Evolutionary conservation across 2,888 invertebrate species (phyloP), one percentile per base, ranked within the genome.

Genomic region (Scotopteryx bipunctaria): DNA sequence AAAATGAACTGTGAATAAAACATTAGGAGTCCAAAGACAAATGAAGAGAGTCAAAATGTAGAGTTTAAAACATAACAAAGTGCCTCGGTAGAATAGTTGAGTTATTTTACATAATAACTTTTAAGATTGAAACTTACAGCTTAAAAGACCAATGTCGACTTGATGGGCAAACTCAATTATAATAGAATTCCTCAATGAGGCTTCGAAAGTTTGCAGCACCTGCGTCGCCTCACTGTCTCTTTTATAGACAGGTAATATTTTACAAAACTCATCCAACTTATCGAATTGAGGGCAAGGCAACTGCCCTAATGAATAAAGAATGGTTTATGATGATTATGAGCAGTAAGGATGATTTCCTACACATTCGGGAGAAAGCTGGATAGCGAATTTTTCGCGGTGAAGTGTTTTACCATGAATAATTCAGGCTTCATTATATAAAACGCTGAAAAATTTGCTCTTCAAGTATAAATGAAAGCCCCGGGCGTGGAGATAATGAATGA

Each of bases 391-490:
- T 40, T 29, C 40, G 32, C 25, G 36, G 43, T 44, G 36, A 51
- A 56, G 49, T 47, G 56, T 44, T 49, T 50, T 35, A 42, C 36
- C 44, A 56, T 61, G 61, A 61, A 57, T 61, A 50, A 61, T 61
- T 61, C 57, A 48, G 31, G 19, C 38, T 42, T 56, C 56, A 56
- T 61, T 58, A 56, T 33, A 46, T 27, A 29, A 40, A 41, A 42
- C 32, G 37, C 48, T 54, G 51, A 49, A 55, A 53, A 51, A 48
- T 49, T 55, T 33, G 41, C 29, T 36, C 17, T 38, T 55, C 47
- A 46, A 35, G 37, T 29, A 37, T 41, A 53, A 50, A 56, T 51
- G 45, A 44, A 52, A 43, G 19, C 40, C 32, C 38, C 19, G 16
- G 36, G 31, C 40, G 25, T 45, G 16, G 8, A 55, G 29, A 35